Evolutionary conservation across 2,888 invertebrate species (phyloP).

Genomic region (Agriotes lineatus): DNA sequence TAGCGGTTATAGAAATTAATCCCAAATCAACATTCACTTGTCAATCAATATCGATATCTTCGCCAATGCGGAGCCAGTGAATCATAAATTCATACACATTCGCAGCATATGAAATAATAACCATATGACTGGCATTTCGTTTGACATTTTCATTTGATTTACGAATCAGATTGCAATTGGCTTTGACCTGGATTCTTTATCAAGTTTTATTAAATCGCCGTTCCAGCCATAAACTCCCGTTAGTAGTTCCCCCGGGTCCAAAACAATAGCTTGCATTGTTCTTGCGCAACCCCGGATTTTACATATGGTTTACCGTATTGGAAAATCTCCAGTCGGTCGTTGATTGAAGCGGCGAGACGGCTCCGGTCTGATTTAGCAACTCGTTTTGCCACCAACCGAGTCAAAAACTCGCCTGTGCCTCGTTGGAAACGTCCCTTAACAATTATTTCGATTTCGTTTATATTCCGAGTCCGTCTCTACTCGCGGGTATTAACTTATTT

Average conservation of each 20-base stretch:
- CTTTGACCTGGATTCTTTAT: constrained; percentile 25
- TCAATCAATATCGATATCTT: constrained; percentile 36
- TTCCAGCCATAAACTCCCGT: background rate
- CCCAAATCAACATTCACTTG: constrained; percentile 36
- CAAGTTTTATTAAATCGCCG: constrained; percentile 23
- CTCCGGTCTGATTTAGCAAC: constrained; percentile 44
- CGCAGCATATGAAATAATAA: constrained; percentile 19
- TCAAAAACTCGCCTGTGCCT: constrained; percentile 37
- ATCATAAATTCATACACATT: constrained; percentile 24
- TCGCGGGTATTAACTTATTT: constrained; percentile 14
- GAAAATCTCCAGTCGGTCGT: constrained; percentile 45
- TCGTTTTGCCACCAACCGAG: constrained; percentile 45
- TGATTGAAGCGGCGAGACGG: constrained; percentile 45
- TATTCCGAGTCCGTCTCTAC: constrained; percentile 14
- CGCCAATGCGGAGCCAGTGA: constrained; percentile 26
- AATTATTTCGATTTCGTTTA: constrained; percentile 4
- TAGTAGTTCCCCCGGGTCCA: background rate
- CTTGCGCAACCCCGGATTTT: background rate
- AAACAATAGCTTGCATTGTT: constrained; percentile 13
- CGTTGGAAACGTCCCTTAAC: constrained; percentile 35
- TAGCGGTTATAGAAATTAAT: constrained; percentile 28
- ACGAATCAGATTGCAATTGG: constrained; percentile 19
- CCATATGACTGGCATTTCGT: constrained; percentile 22
- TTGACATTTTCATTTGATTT: constrained; percentile 30
- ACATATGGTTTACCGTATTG: constrained; percentile 7